Evolutionary conservation across 2,797 vertebrate genomes (phyloP).

Genomic region (Myotis planiceps): DNA sequence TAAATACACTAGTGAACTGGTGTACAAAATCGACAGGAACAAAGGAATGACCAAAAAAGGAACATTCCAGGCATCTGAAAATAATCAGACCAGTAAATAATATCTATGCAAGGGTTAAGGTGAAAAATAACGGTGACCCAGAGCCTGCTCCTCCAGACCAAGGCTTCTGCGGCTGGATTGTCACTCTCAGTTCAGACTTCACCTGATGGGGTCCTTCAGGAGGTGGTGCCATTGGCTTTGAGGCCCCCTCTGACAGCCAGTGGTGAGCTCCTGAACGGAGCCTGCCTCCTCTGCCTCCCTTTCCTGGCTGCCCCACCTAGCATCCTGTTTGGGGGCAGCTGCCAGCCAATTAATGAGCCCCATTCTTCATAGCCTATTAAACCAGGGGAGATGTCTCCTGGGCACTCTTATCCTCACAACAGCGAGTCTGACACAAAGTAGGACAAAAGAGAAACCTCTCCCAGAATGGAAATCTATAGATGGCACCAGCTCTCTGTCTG

Average conservation of each 20-base stretch:
- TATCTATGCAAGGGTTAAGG: not conserved
- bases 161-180: not conserved
- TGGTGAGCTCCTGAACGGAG: not conserved
- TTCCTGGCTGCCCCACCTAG: not conserved
- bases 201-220: not conserved
- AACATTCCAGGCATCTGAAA: conserved; percentile 35
- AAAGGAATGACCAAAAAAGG: conserved; percentile 23
- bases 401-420: conserved; percentile 71
- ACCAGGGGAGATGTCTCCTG: conserved; percentile 74
- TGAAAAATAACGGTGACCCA: not conserved
- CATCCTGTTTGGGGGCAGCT: conserved; percentile 69
- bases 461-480: conserved; percentile 77
- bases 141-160: not conserved
- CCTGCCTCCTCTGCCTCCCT: not conserved
- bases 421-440: conserved; percentile 76
- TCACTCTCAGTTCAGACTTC: not conserved
- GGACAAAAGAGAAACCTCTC: conserved; percentile 79
- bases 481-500: conserved; percentile 61
- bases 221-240: not conserved
- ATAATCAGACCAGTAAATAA: not conserved
- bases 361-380: conserved; percentile 78
- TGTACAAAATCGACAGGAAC: not conserved
- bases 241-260: not conserved
- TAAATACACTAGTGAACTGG: not conserved
- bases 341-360: conserved; percentile 69